Conservation (phyloP, 2,888 invertebrate species). For the Eupithecia abbreviata region DNA sequence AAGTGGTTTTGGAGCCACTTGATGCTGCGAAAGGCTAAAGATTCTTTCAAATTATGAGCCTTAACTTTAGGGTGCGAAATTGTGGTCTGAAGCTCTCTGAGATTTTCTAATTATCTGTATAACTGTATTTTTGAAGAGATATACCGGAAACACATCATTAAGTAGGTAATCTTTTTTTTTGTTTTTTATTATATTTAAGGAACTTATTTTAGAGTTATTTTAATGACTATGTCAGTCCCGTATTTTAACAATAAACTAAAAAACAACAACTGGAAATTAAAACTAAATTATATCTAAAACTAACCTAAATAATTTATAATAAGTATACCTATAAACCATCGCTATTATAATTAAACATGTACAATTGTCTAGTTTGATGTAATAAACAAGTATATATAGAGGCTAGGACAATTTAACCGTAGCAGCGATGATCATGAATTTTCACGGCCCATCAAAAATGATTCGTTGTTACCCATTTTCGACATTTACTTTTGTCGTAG, state of each 20-base stretch:
- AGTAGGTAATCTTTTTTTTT: background rate
- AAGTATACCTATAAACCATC: background rate
- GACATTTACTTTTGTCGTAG: background rate
- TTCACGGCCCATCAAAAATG: background rate
- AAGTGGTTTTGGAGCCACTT: constrained; percentile 40
- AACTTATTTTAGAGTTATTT: too few relatives aligned
- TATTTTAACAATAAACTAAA: too few relatives aligned
- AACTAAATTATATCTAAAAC: too few relatives aligned
- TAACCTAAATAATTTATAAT: too few relatives aligned
- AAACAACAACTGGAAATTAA: too few relatives aligned
- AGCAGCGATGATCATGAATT: background rate
- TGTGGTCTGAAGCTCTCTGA: background rate
- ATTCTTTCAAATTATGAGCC: background rate
- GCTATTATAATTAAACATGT: background rate
- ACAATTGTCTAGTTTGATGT: background rate
- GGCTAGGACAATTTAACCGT: too few relatives aligned
- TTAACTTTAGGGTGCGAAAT: background rate
- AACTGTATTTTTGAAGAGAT: background rate
- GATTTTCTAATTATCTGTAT: background rate
- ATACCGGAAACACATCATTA: background rate
- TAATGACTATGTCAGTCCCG: too few relatives aligned
- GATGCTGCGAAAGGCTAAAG: constrained; percentile 14
- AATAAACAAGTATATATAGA: too few relatives aligned
- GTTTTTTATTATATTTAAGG: too few relatives aligned
- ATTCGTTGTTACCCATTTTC: background rate